A percentile compares a stretch with the other conserved stretches of the same genome.
Conservation (phyloP, 2,113 vertebrate species). For the Danio rerio region DNA sequence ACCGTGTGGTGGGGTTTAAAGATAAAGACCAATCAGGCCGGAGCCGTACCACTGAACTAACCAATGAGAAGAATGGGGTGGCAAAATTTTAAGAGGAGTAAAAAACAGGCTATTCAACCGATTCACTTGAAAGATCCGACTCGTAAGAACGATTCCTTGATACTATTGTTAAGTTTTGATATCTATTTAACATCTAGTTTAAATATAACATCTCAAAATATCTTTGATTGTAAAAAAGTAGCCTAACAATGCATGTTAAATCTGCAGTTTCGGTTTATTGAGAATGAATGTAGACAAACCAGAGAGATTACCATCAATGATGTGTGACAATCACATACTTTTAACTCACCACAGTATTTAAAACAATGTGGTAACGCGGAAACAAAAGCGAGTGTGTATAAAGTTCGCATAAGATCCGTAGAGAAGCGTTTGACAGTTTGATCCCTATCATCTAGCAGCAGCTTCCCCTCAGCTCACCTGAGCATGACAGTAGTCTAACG, state of each 20-base stretch:
- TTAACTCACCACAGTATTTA: neutral
- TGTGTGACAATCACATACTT: neutral
- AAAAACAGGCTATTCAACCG: too few relatives aligned
- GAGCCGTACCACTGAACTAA: too few relatives aligned
- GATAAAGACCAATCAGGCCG: too few relatives aligned
- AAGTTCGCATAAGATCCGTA: neutral
- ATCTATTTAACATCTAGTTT: neutral
- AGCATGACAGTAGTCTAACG: neutral
- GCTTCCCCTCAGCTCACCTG: neutral
- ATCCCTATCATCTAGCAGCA: neutral
- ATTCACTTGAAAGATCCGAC: too few relatives aligned
- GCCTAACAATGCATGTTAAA: neutral
- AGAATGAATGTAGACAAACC: conserved; percentile 1
- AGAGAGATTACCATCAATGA: neutral
- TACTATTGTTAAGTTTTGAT: too few relatives aligned
- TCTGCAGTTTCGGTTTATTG: neutral
- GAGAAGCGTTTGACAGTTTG: neutral
- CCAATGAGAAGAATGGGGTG: too few relatives aligned
- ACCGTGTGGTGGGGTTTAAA: too few relatives aligned
- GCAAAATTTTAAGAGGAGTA: too few relatives aligned
- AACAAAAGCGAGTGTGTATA: neutral
- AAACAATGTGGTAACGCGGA: neutral
- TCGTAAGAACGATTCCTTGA: too few relatives aligned
- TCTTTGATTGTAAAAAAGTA: too few relatives aligned
- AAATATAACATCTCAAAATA: neutral